Conservation (phyloP, 2,113 vertebrate species). For the Spheniscus mendiculus region DNA sequence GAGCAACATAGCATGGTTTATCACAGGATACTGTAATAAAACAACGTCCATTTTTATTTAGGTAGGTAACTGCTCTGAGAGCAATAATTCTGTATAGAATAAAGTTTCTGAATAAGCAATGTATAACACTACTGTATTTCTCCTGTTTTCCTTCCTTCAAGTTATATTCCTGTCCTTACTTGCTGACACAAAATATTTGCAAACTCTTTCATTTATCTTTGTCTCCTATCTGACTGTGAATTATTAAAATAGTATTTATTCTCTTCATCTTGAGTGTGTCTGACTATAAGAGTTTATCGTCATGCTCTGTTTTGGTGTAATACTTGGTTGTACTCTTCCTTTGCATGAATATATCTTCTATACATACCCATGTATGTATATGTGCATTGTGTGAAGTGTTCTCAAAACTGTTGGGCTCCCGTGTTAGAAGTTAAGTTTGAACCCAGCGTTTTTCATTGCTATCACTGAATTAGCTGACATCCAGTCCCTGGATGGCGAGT, state of each 20-base stretch:
- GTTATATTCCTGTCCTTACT: neutral
- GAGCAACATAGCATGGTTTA: neutral
- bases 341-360: neutral
- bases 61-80: neutral
- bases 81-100: neutral
- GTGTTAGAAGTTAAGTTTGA: neutral
- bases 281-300: neutral
- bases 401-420: neutral
- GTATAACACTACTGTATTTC: neutral
- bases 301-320: neutral
- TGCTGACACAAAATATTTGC: neutral
- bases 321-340: neutral
- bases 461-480: neutral
- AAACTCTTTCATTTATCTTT: neutral
- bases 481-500: neutral
- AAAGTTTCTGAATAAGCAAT: neutral
- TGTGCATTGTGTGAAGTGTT: neutral
- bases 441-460: neutral
- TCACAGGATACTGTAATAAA: neutral
- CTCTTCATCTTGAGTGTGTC: neutral
- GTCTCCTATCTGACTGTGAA: neutral
- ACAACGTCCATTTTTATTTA: neutral
- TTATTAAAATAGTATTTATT: neutral
- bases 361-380: fast-evolving
- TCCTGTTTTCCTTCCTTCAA: neutral